phyloP scores from a whole-genome alignment of 2,113 vertebrate genomes.

The Scophthalmus maximus region DNA sequence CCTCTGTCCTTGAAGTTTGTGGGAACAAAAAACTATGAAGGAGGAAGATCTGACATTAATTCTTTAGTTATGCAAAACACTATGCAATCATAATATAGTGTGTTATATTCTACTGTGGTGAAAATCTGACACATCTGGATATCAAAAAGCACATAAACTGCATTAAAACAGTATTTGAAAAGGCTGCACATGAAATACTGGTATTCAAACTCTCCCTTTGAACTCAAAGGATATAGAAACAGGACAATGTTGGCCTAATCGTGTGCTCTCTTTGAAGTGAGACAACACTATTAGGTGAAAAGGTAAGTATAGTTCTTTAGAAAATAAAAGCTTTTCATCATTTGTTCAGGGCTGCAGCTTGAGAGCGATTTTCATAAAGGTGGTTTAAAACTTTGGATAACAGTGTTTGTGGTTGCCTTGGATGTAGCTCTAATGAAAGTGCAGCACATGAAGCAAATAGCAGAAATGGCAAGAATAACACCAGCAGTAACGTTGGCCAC shows the following conservation, averaged over 20 bases:
- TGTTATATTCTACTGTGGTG: constrained; percentile 42
- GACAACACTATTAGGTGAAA: constrained; percentile 85
- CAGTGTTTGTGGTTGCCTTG: constrained; percentile 53
- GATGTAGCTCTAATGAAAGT: constrained; percentile 73
- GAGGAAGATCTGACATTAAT: constrained; percentile 35
- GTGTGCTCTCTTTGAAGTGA: constrained; percentile 84
- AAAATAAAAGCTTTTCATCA: constrained; percentile 83
- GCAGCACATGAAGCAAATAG: constrained; percentile 71
- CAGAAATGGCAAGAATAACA: constrained; percentile 77
- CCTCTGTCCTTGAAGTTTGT: constrained; percentile 69
- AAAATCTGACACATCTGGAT: constrained; percentile 66
- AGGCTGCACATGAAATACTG: constrained; percentile 80
- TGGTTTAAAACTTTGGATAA: constrained; percentile 70
- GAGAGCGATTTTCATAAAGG: constrained; percentile 76
- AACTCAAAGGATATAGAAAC: constrained; percentile 84
- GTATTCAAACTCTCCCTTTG: constrained; percentile 85
- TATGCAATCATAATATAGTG: constrained; percentile 23
- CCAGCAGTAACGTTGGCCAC: constrained; percentile 73
- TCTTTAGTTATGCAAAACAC: constrained; percentile 31
- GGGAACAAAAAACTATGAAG: constrained; percentile 68
- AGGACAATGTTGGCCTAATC: constrained; percentile 86
- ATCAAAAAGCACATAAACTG: constrained; percentile 80
- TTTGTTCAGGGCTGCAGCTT: constrained; percentile 73
- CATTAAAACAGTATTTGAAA: constrained; percentile 81
- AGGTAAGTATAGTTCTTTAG: constrained; percentile 81